Percentiles rank a stretch among this genome's conserved stretches.
These are phyloP conservation scores for Standfussiana lucernea DNA, from an alignment of 2,888 invertebrate genomes.

Conservation along the genomic window DNA sequence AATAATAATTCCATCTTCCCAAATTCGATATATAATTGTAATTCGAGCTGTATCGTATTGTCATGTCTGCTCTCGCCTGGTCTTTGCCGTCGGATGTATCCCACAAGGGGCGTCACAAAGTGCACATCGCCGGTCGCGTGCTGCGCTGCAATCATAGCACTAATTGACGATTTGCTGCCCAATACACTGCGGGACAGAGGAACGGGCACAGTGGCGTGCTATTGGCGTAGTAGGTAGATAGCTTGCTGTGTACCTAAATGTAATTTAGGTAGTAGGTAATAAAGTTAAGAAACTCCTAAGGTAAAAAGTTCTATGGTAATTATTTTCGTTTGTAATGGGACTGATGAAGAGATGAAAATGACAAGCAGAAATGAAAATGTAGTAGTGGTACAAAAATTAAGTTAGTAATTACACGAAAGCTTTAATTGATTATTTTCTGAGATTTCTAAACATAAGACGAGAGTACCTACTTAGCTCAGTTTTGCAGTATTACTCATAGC, in stretches of 20 bases:
- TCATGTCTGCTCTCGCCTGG: slow-evolving; percentile 24
- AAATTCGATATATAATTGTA: neutral
- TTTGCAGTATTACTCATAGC: neutral
- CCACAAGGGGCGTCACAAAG: slow-evolving; percentile 72
- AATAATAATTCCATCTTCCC: neutral
- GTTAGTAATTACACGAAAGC: neutral
- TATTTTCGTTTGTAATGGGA: neutral
- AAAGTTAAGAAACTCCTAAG: neutral
- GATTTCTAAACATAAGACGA: neutral
- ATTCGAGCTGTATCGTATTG: neutral
- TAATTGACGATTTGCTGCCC: slow-evolving; percentile 83
- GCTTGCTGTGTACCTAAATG: neutral
- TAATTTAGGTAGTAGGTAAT: neutral
- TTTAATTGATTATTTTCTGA: neutral
- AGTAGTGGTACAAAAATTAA: neutral
- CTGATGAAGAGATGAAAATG: neutral
- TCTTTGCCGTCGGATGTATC: slow-evolving; percentile 53
- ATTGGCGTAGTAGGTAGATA: neutral
- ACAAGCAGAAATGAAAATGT: neutral
- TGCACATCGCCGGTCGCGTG: slow-evolving; percentile 78
- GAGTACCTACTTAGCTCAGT: neutral
- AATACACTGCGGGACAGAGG: slow-evolving; percentile 69
- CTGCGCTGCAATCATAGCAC: slow-evolving; percentile 77
- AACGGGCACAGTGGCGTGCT: slow-evolving; percentile 1
- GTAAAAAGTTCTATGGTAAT: neutral